phyloP scores from a whole-genome alignment of 2,797 vertebrate genomes.

The Balearica regulorum region DNA sequence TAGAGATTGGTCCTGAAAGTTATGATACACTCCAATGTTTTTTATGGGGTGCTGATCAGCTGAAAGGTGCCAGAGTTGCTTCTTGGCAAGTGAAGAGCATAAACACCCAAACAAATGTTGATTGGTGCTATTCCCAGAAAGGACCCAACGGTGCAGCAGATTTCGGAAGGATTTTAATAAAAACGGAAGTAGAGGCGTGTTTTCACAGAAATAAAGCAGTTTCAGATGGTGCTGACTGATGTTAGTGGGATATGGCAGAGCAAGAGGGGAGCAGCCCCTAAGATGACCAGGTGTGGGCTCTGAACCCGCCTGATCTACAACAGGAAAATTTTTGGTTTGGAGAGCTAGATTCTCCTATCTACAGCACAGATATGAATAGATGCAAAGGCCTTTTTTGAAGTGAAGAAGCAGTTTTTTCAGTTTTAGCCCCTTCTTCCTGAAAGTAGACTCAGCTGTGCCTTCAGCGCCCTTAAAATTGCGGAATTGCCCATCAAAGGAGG shows the following conservation, averaged over 20 bases:
- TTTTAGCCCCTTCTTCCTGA: neutral
- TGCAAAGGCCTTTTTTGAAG: neutral
- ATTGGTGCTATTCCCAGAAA: neutral
- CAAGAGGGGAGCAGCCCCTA: neutral
- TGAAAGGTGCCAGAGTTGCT: neutral
- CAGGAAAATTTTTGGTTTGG: neutral
- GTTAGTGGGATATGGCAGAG: neutral
- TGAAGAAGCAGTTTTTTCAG: neutral
- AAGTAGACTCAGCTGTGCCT: neutral
- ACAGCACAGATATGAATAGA: neutral
- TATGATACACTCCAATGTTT: neutral
- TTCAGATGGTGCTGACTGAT: neutral
- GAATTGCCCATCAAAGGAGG: fast-evolving
- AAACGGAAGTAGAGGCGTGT: neutral
- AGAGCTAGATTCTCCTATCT: neutral
- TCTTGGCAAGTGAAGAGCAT: neutral
- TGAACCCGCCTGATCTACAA: neutral
- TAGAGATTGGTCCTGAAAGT: neutral
- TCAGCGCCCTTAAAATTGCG: neutral
- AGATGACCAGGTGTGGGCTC: neutral
- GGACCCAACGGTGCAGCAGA: neutral
- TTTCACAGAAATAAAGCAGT: neutral
- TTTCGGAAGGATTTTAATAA: neutral
- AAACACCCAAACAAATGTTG: neutral
- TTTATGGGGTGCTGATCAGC: neutral